Evolutionary conservation across 2,888 invertebrate species (phyloP).

Genomic region (Pinctada fucata): DNA sequence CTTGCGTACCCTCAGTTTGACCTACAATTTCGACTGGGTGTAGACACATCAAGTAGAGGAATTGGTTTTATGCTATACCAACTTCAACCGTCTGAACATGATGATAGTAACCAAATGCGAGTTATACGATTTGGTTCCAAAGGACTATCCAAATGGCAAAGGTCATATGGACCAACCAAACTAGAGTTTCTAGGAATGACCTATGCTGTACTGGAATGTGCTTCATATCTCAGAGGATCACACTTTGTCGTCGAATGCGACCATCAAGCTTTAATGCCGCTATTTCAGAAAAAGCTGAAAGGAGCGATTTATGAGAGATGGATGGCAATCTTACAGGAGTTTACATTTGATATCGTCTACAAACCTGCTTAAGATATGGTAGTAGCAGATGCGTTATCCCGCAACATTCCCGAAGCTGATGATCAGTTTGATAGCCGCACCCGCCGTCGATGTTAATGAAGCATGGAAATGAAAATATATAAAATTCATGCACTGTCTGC

Average conservation of each 20-base stretch:
- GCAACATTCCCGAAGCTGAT: background rate
- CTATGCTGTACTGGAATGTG: conserved; percentile 30
- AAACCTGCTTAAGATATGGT: conserved; percentile 27
- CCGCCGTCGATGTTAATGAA: too few species aligned
- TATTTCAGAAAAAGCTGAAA: too few species aligned
- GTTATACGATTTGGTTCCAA: conserved; percentile 36
- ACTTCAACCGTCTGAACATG: conserved; percentile 28
- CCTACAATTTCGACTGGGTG: conserved; percentile 29
- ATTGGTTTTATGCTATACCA: conserved; percentile 51
- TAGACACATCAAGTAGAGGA: conserved; percentile 28
- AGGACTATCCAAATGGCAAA: conserved; percentile 26
- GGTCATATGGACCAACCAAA: conserved; percentile 34
- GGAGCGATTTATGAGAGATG: too few species aligned
- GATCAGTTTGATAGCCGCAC: too few species aligned
- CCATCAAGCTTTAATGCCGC: too few species aligned
- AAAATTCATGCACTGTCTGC: too few species aligned
- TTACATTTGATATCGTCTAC: conserved; percentile 31
- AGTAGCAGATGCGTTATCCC: conserved; percentile 33
- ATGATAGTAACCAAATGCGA: conserved; percentile 6
- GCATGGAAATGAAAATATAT: too few species aligned
- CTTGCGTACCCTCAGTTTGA: conserved; percentile 47
- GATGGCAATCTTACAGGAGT: background rate
- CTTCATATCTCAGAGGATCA: conserved; percentile 27
- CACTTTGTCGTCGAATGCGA: background rate
- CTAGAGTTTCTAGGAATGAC: conserved; percentile 30